These are phyloP conservation scores for Leptinotarsa undecemlineata DNA, from an alignment of 1,140 invertebrate species.

Conservation along the genomic window DNA sequence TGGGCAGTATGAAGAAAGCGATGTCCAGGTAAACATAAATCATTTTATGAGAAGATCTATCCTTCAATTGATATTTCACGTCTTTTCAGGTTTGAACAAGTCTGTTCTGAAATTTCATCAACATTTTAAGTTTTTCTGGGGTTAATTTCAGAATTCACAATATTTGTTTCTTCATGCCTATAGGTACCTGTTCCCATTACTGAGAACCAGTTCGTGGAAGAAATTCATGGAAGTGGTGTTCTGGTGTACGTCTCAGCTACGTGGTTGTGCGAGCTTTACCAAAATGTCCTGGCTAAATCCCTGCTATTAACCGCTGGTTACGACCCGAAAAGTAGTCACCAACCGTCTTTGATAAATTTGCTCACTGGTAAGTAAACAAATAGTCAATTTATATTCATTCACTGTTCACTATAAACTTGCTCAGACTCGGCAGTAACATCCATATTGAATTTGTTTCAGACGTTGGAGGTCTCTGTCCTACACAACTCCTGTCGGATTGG, in stretches of 20 bases:
- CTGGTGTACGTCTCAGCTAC: slow-evolving; percentile 87
- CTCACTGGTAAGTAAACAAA: slow-evolving; percentile 68
- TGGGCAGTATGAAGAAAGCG: slow-evolving; percentile 73
- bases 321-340: slow-evolving; percentile 60
- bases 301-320: slow-evolving; percentile 73
- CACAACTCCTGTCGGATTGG: slow-evolving; percentile 83
- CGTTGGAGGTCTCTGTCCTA: slow-evolving; percentile 78
- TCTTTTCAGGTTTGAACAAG: too few species aligned
- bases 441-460: slow-evolving; percentile 61
- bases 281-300: slow-evolving; percentile 78
- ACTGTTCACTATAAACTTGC: neutral
- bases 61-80: too few species aligned
- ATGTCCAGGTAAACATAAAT: slow-evolving; percentile 62
- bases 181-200: slow-evolving; percentile 65
- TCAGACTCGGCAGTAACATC: neutral
- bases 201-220: slow-evolving; percentile 85
- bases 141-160: too few species aligned
- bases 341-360: slow-evolving; percentile 74
- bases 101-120: too few species aligned
- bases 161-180: neutral
- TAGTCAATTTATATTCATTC: neutral
- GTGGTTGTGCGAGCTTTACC: slow-evolving; percentile 90
- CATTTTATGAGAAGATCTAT: neutral
- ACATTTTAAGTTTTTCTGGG: too few species aligned
- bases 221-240: slow-evolving; percentile 87